A percentile compares a stretch with the other conserved stretches of the same genome.
These are phyloP conservation scores for Prionailurus bengalensis DNA, from an alignment of 2,113 vertebrate genomes.

Conservation along the genomic window DNA sequence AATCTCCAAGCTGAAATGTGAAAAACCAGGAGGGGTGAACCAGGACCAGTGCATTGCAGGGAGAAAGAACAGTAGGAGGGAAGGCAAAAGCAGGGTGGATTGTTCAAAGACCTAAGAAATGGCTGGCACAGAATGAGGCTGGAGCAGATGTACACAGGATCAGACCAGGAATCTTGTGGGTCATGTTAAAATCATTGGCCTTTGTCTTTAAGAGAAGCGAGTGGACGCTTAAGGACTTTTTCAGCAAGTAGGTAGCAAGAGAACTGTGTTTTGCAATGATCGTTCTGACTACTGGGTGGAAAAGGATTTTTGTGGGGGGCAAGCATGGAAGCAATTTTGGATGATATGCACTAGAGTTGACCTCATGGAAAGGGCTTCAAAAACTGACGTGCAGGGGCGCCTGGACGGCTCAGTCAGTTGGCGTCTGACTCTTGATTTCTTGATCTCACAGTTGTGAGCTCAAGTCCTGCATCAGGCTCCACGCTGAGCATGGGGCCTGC, in stretches of 20 bases:
- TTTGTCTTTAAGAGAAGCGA: background rate
- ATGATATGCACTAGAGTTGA: background rate
- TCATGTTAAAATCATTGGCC: background rate
- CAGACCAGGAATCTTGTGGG: background rate
- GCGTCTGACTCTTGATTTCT: too few species aligned
- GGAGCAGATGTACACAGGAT: background rate
- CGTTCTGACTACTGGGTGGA: background rate
- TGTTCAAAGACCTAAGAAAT: background rate
- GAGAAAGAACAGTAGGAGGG: background rate
- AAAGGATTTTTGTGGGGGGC: background rate
- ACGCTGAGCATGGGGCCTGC: too few species aligned
- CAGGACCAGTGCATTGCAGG: background rate
- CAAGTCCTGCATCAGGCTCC: too few species aligned
- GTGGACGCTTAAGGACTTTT: background rate
- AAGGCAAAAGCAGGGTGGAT: too few species aligned
- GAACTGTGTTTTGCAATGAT: background rate
- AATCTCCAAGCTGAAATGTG: background rate
- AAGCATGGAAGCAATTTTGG: background rate
- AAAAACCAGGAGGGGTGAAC: background rate
- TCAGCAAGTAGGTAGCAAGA: background rate
- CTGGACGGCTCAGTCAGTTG: too few species aligned
- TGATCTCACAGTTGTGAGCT: too few species aligned
- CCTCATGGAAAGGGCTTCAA: background rate
- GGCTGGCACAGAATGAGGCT: background rate
- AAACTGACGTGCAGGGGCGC: too few species aligned